Conservation (phyloP, 2,888 invertebrate species). For the Saturnia japonica region DNA sequence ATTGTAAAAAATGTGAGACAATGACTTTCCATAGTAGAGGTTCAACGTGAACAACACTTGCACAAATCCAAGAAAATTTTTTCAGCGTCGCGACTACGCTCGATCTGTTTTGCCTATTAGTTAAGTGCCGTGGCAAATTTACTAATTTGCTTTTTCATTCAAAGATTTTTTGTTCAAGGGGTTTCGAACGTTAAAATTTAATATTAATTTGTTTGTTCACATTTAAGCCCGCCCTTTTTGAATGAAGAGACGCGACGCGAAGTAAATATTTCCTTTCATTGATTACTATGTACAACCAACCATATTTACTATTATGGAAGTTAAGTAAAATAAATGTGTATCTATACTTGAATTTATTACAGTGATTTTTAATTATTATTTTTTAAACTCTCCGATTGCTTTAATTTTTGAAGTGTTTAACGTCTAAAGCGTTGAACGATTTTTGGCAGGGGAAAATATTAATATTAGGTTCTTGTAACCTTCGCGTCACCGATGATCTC, state of each 20-base stretch:
- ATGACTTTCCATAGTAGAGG: slow-evolving; percentile 41
- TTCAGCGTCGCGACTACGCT: slow-evolving; percentile 72
- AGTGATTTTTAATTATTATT: too few relatives aligned
- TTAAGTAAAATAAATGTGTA: too few relatives aligned
- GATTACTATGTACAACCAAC: too few relatives aligned
- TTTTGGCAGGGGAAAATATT: too few relatives aligned
- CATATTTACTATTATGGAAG: too few relatives aligned
- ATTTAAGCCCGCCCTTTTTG: not conserved
- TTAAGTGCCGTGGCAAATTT: slow-evolving; percentile 74
- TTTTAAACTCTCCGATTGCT: too few relatives aligned
- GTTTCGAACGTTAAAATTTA: slow-evolving; percentile 28
- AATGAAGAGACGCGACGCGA: not conserved
- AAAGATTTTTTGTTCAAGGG: slow-evolving; percentile 60
- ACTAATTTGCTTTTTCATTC: slow-evolving; percentile 70
- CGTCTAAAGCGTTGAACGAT: too few relatives aligned
- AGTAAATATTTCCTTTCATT: not conserved
- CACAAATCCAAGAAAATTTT: slow-evolving; percentile 63
- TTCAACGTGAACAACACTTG: slow-evolving; percentile 38
- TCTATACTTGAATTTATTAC: too few relatives aligned
- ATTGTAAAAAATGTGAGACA: not conserved
- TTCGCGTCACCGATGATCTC: too few relatives aligned
- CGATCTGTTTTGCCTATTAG: slow-evolving; percentile 71
- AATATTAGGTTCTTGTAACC: too few relatives aligned
- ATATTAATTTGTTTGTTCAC: slow-evolving; percentile 16
- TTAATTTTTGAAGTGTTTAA: too few relatives aligned